Base-by-base conservation (phyloP, 2,113 vertebrate species). In the Theristicus caerulescens region DNA sequence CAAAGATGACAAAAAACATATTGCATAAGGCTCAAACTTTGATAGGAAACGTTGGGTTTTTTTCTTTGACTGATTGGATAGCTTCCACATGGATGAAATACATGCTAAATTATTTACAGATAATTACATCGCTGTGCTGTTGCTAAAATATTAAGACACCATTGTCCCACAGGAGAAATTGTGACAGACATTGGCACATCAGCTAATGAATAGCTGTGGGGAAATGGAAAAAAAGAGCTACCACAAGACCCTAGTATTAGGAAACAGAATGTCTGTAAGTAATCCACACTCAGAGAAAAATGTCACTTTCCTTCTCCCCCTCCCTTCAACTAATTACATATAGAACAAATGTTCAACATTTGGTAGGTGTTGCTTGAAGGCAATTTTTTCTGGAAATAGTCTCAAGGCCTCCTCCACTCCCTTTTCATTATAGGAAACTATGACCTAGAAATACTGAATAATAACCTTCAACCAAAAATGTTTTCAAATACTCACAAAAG, bases 121-220 rank as follows among this genome's bases (percentile, higher is more conserved):
- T 98, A 98, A 98, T 98, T 98, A 98, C 91, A 97, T 96, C 5
- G 47, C 96, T 97, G 76, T 85, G 77, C 93, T 97, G 89, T 98
- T 98, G 93, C 96, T 98, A 97, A 98, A 98, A 98, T 98, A 98
- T 98, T 98, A 97, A 98, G 97, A 98, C 92, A 97, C 88, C 78
- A 49, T 94, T 97, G 95, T 97, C 97, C 97, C 97, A 97, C 74
- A 97, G 97, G 97, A 97, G 93, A 97, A 95, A 96, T 54, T 97
- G 90, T 92, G 96, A 96, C 89, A 96, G 95, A 96, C 86, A 95
- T 82, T 96, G 90, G 81, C 93, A 97, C 58, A 96, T 97, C 90
- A 95, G 72, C 72, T 97, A 98, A 97, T 97, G 95, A 98, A 97
- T 95, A 96, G 95, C 91, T 95, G 82, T 95, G 65, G 94, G 84